A percentile compares a stretch with the other conserved stretches of the same genome.
Conservation (phyloP, 2,888 invertebrate genomes). For the Eilema sororculum region DNA sequence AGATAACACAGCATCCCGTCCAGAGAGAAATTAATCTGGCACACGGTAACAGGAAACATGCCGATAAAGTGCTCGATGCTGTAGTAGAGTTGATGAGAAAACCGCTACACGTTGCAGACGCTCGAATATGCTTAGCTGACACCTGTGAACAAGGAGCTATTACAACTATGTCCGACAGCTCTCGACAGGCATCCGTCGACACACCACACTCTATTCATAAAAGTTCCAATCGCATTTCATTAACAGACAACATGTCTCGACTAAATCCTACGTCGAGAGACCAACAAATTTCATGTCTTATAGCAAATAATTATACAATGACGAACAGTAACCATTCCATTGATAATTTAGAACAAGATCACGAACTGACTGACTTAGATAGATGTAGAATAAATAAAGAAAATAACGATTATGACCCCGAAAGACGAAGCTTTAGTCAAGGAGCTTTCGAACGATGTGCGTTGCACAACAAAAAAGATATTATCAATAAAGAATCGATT, state of each 20-base stretch:
- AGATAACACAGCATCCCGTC: conserved; percentile 80
- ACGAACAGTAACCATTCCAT: conserved; percentile 75
- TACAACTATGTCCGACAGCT: conserved; percentile 45
- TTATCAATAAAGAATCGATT: conserved; percentile 77
- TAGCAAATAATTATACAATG: conserved; percentile 62
- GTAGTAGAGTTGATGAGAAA: conserved; percentile 57
- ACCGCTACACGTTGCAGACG: conserved; percentile 41
- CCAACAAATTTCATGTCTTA: conserved; percentile 47
- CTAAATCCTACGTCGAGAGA: conserved; percentile 26
- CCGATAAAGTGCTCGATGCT: conserved; percentile 65
- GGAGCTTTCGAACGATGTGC: conserved; percentile 60
- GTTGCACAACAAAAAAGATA: conserved; percentile 72
- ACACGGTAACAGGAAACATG: conserved; percentile 80
- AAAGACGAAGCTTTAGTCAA: conserved; percentile 62
- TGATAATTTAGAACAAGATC: conserved; percentile 71
- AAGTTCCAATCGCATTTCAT: conserved; percentile 35
- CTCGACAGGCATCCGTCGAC: conserved; percentile 39
- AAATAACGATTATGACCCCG: conserved; percentile 65
- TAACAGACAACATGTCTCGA: conserved; percentile 33
- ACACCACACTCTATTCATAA: conserved; percentile 28
- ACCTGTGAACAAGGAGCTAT: conserved; percentile 52
- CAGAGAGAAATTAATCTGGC: conserved; percentile 82
- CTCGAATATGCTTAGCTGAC: conserved; percentile 78
- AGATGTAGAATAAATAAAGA: conserved; percentile 72
- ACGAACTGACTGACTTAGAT: conserved; percentile 80